A percentile compares a stretch with the other conserved stretches of the same genome.
These are phyloP conservation scores for Toxotes lorentzi DNA, from an alignment of 2,797 vertebrate genomes.

Conservation along the genomic window DNA sequence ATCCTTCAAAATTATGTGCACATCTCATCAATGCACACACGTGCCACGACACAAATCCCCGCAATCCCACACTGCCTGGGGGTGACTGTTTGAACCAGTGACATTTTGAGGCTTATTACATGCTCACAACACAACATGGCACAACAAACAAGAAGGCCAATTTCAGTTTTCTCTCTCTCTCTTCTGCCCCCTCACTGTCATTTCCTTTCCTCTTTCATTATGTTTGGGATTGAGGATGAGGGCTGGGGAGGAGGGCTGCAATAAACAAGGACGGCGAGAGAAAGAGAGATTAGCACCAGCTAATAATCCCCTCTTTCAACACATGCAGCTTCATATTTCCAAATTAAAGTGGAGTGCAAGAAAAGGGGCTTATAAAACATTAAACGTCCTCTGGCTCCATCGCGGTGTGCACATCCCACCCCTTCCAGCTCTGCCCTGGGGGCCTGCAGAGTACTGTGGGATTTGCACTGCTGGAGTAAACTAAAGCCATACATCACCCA, in stretches of 20 bases:
- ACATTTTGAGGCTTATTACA: slow-evolving; percentile 84
- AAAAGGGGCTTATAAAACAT: slow-evolving; percentile 96
- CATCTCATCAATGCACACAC: slow-evolving; percentile 62
- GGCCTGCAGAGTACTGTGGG: slow-evolving; percentile 86
- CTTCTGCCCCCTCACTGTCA: slow-evolving; percentile 75
- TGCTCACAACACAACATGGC: slow-evolving; percentile 76
- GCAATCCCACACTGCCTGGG: slow-evolving; percentile 73
- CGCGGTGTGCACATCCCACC: slow-evolving; percentile 72
- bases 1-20: slow-evolving; percentile 64
- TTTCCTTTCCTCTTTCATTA: slow-evolving; percentile 69
- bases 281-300: slow-evolving; percentile 92
- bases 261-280: slow-evolving; percentile 74
- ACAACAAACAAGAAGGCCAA: slow-evolving; percentile 79
- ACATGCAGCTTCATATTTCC: slow-evolving; percentile 94
- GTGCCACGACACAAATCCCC: slow-evolving; percentile 70
- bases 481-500: slow-evolving; percentile 96
- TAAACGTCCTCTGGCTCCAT: slow-evolving; percentile 91
- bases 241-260: slow-evolving; percentile 63
- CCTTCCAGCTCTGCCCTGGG: slow-evolving; percentile 84
- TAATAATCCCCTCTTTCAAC: slow-evolving; percentile 97
- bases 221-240: slow-evolving; percentile 75
- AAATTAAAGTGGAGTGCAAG: slow-evolving; percentile 96
- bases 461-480: slow-evolving; percentile 95
- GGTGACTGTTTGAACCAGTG: slow-evolving; percentile 80
- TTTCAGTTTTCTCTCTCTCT: slow-evolving; percentile 63